Percentiles rank a stretch among this genome's conserved stretches.
These are phyloP conservation scores for Morus bassanus DNA, from an alignment of 2,797 vertebrate species.

Conservation along the genomic window DNA sequence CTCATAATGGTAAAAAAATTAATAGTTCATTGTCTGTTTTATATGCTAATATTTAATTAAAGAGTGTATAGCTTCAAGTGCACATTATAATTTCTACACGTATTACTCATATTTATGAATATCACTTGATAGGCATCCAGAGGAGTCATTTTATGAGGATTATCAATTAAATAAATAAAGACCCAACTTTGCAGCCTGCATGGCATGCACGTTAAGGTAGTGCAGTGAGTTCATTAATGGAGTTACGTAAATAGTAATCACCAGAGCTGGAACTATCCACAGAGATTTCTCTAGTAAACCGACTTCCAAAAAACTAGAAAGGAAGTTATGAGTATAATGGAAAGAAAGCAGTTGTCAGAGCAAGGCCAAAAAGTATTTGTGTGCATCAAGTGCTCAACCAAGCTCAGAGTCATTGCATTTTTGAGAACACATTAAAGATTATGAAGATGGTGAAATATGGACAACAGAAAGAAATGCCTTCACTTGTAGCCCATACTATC, in stretches of 20 bases:
- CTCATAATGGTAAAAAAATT: conserved; percentile 64
- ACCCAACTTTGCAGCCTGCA: not conserved
- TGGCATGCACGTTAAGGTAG: not conserved
- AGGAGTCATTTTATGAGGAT: not conserved
- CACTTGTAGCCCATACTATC: not conserved
- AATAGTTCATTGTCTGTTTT: conserved; percentile 66
- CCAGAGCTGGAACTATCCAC: not conserved
- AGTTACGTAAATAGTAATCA: not conserved
- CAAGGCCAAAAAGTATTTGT: not conserved
- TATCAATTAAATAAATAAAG: conserved; percentile 37
- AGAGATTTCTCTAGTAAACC: not conserved
- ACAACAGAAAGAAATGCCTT: not conserved
- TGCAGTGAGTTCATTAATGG: not conserved
- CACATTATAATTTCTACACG: conserved; percentile 20
- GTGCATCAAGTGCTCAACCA: not conserved
- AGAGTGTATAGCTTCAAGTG: conserved; percentile 54
- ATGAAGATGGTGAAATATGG: not conserved
- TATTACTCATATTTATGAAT: conserved; percentile 18
- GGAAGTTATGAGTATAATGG: not conserved
- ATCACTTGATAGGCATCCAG: not conserved
- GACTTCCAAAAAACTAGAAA: not conserved
- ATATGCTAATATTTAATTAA: conserved; percentile 76
- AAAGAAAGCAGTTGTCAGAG: not conserved
- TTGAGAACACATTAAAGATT: not conserved
- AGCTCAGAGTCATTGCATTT: not conserved